Evolutionary conservation across 2,888 invertebrate species (phyloP).

Genomic region (Erebia ligea): DNA sequence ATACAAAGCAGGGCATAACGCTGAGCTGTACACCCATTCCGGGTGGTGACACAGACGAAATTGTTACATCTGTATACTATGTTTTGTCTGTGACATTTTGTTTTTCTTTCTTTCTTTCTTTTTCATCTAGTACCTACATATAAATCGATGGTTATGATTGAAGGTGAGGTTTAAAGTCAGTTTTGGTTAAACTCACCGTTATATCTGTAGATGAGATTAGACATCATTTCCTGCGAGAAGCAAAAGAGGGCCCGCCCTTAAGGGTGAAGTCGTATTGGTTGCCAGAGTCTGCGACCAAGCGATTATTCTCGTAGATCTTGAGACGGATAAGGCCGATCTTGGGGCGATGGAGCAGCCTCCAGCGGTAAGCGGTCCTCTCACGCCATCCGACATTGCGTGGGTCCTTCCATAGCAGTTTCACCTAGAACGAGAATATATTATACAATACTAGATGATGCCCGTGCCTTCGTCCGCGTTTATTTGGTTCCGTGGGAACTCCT

Average conservation of each 20-base stretch:
- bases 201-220: constrained; percentile 96
- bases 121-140: too few relatives aligned
- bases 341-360: constrained; percentile 96
- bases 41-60: too few relatives aligned
- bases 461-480: too few relatives aligned
- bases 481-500: too few relatives aligned
- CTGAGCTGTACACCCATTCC: too few relatives aligned
- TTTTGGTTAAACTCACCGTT: constrained; percentile 82
- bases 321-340: constrained; percentile 95
- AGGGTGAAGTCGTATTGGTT: constrained; percentile 95
- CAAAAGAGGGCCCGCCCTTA: constrained; percentile 98
- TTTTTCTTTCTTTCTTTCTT: too few relatives aligned
- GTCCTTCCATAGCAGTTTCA: constrained; percentile 95
- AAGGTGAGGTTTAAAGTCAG: background rate
- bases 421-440: constrained; percentile 58
- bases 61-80: too few relatives aligned
- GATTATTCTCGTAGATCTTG: constrained; percentile 93
- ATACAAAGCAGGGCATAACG: too few relatives aligned
- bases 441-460: too few relatives aligned
- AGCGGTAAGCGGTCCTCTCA: constrained; percentile 95
- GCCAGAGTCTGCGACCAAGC: constrained; percentile 94
- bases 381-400: constrained; percentile 97
- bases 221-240: constrained; percentile 99
- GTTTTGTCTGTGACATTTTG: too few relatives aligned
- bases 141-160: too few relatives aligned